Evolutionary conservation across 2,113 vertebrate genomes (phyloP), one percentile per base, ranked within the genome.

Genomic region (Callipepla squamata): DNA sequence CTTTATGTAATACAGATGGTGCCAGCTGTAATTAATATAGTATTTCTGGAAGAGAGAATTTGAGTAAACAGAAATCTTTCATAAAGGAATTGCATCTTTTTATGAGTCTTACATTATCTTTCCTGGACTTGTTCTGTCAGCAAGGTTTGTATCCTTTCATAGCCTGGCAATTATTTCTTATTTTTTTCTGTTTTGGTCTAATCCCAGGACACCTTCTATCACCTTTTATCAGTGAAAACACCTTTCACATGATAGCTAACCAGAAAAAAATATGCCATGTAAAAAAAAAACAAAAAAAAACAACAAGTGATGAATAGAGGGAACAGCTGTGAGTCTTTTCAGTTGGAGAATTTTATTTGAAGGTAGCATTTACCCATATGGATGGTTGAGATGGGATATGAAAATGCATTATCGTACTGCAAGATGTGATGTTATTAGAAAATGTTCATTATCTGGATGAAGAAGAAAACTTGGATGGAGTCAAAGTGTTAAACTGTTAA

Each of bases 311-410:
- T 94, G 58, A 92, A 86, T 87, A 36, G 57, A 77, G 75, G 70
- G 68, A 96, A 45, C 92, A 95, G 80, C 91, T 95, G 93, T 87
- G 75, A 92, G 42, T 40, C 40, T 95, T 95, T 95, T 93, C 83
- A 92, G 65, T 47, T 80, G 85, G 72, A 84, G 80, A 89, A 40
- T 89, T 94, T 90, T 89, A 84, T 97, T 96, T 89, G 83, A 85
- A 91, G 80, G 58, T 61, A 78, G n/a, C 80, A 77, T 93, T 91
- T 69, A 48, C 65, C 81, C 34, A 66, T 5, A 2, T 89, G 96
- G 93, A 92, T 94, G 89, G 91, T 18, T 80, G 61, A 81, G 78
- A 82, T 74, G 87, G 85, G 68, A 88, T 92, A 61, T 79, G 78
- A 78, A 90, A 95, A 93, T 34, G 50, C 62, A 77, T 89, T 83